Conservation (phyloP, 2,797 vertebrate species). For the Myotis findleyi region DNA sequence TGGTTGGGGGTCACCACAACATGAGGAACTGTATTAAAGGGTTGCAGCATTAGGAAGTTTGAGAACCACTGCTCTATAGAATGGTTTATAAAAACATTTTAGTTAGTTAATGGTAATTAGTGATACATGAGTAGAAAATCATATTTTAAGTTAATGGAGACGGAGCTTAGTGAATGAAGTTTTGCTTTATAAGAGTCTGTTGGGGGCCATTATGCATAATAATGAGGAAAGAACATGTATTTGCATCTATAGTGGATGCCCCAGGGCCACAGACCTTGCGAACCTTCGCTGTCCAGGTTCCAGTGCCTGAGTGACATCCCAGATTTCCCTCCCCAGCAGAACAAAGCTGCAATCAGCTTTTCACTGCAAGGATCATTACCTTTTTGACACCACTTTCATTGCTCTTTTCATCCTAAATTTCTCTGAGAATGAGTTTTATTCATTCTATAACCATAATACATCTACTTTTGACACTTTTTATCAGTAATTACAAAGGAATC, state of each 20-base stretch:
- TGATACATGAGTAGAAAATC: conserved; percentile 81
- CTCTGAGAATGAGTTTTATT: conserved; percentile 69
- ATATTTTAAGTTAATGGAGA: conserved; percentile 78
- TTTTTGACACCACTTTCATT: conserved; percentile 68
- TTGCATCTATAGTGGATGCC: conserved; percentile 45
- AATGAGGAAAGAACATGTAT: conserved; percentile 63
- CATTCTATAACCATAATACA: conserved; percentile 55
- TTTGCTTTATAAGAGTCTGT: conserved; percentile 74
- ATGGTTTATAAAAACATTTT: conserved; percentile 79
- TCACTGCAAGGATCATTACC: conserved; percentile 65
- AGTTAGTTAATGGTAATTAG: conserved; percentile 76
- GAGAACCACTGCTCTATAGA: not conserved
- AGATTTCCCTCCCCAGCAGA: not conserved
- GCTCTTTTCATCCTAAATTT: conserved; percentile 71
- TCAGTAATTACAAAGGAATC: conserved; percentile 74
- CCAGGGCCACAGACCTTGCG: conserved; percentile 24
- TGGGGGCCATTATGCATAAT: conserved; percentile 78
- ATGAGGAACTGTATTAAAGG: no score
- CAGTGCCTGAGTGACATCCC: conserved; percentile 47
- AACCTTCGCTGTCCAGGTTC: not conserved
- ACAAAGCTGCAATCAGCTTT: not conserved
- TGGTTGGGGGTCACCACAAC: no score
- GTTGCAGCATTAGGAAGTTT: no score
- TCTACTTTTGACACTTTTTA: conserved; percentile 69
- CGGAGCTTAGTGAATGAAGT: conserved; percentile 73